Conservation (phyloP, 92 coral and sea anemone genomes). For the Pocillopora grandis region DNA sequence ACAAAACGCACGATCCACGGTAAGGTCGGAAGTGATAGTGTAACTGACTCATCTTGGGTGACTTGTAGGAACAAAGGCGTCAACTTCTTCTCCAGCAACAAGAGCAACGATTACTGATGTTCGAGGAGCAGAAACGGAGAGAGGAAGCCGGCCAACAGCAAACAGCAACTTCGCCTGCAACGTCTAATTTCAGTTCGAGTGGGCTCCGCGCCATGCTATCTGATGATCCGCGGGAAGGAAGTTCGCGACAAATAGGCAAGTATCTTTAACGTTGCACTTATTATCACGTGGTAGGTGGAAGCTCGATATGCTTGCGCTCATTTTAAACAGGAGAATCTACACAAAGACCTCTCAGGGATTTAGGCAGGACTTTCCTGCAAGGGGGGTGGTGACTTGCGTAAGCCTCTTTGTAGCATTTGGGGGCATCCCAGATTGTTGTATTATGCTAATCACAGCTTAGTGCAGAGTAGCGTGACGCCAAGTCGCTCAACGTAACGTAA, state of each 20-base stretch:
- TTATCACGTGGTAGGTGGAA: not conserved
- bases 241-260: slow-evolving; percentile 37
- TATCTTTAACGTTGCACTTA: not conserved
- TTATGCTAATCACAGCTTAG: too few species aligned
- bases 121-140: slow-evolving; percentile 45
- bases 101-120: slow-evolving; percentile 70
- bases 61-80: slow-evolving; percentile 72
- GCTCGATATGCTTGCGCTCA: not conserved
- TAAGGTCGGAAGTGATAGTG: too few species aligned
- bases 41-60: not conserved
- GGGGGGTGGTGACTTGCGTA: too few species aligned
- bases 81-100: slow-evolving; percentile 75
- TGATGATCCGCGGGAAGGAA: slow-evolving; percentile 35
- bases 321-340: not conserved
- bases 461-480: too few species aligned
- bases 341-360: too few species aligned
- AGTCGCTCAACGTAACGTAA: not conserved
- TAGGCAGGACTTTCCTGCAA: too few species aligned
- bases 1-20: too few species aligned
- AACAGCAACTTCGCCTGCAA: slow-evolving; percentile 12
- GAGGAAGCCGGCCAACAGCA: slow-evolving; percentile 12
- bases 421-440: too few species aligned
- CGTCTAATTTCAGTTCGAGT: slow-evolving; percentile 9
- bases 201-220: slow-evolving; percentile 49
- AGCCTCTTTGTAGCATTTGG: too few species aligned